Evolutionary conservation across 2,797 vertebrate genomes (phyloP).

Genomic region (Columba guinea): DNA sequence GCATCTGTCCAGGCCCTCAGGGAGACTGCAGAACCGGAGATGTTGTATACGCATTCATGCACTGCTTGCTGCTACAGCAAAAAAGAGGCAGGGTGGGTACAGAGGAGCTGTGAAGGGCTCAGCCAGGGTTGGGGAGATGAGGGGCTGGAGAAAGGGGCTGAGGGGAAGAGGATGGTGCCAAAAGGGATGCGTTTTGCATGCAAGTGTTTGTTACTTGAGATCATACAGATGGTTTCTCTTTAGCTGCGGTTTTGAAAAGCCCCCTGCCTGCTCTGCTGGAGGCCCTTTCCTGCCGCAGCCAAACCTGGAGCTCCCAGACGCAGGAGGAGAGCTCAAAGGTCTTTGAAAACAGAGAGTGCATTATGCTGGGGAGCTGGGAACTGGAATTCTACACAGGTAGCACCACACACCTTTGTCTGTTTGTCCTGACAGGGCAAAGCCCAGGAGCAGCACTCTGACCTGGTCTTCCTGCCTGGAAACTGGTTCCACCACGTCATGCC

Average conservation of each 20-base stretch:
- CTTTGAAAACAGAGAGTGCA: constrained; percentile 36
- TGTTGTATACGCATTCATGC: neutral
- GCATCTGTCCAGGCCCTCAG: constrained; percentile 62
- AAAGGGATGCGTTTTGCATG: neutral
- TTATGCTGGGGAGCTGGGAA: neutral
- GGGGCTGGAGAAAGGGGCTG: neutral
- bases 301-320: constrained; percentile 33
- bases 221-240: constrained; percentile 67
- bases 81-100: neutral
- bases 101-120: neutral
- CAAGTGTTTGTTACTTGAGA: constrained; percentile 24
- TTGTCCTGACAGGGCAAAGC: neutral
- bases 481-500: too few species aligned
- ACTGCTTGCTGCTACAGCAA: neutral
- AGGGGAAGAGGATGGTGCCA: neutral
- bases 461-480: neutral
- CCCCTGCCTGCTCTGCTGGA: constrained; percentile 45
- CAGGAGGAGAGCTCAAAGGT: neutral
- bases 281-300: constrained; percentile 43
- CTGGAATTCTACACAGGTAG: constrained; percentile 15
- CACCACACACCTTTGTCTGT: neutral
- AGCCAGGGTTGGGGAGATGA: neutral
- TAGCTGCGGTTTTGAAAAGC: constrained; percentile 57
- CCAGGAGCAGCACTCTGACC: neutral
- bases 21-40: constrained; percentile 34